A percentile compares a stretch with the other conserved stretches of the same genome.
These are phyloP conservation scores for Muraenolepis orangiensis DNA, from an alignment of 2,797 vertebrate genomes.

Conservation along the genomic window DNA sequence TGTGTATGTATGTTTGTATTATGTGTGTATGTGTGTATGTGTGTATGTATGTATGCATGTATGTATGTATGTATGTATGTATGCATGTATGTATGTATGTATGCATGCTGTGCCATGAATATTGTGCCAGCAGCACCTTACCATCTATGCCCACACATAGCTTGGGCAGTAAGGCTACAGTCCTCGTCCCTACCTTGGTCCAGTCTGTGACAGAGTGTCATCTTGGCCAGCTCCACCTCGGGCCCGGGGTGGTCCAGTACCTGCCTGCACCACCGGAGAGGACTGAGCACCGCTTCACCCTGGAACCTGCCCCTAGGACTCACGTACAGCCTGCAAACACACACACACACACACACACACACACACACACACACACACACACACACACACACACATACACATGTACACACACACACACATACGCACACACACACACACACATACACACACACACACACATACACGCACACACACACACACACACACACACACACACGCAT, in stretches of 20 bases:
- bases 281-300: conserved; percentile 72
- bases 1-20: not conserved
- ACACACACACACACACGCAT: conserved; percentile 5
- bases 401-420: too few species aligned
- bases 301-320: conserved; percentile 77
- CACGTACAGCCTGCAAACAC: conserved; percentile 85
- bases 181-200: conserved; percentile 87
- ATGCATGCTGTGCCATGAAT: not conserved
- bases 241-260: conserved; percentile 91
- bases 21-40: not conserved
- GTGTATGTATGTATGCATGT: not conserved
- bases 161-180: not conserved
- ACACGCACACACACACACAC: not conserved
- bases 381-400: not conserved
- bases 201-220: conserved; percentile 88
- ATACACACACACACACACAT: too few species aligned
- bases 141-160: too few species aligned
- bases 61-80: not conserved
- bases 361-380: conserved; percentile 27
- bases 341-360: conserved; percentile 16
- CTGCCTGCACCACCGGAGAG: conserved; percentile 93
- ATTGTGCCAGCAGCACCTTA: not conserved
- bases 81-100: not conserved
- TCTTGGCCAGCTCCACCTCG: conserved; percentile 90
- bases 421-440: too few species aligned